A percentile compares a stretch with the other conserved stretches of the same genome.
Evolutionary conservation across 2,888 invertebrate species (phyloP).

Genomic region (Calliopum simillimum): DNA sequence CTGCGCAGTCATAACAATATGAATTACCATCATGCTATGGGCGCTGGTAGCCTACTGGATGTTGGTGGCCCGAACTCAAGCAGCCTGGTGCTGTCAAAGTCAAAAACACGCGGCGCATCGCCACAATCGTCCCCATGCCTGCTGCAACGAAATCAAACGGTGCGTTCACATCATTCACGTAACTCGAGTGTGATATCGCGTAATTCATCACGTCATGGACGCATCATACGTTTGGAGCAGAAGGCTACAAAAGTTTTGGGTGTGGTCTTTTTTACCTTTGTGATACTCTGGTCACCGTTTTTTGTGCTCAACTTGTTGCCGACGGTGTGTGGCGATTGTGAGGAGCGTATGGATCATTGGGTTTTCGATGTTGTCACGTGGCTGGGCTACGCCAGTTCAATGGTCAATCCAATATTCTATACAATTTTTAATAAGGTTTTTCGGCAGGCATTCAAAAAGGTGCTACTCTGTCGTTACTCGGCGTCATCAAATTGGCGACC

Average conservation of each 20-base stretch:
- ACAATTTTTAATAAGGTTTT: conserved; percentile 96
- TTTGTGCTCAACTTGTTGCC: conserved; percentile 90
- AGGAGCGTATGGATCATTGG: conserved; percentile 79
- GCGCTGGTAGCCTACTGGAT: conserved; percentile 24
- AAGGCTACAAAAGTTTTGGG: conserved; percentile 97
- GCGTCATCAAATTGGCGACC: conserved; percentile 72
- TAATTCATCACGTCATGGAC: conserved; percentile 84
- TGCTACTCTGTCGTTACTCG: conserved; percentile 81
- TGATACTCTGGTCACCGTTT: conserved; percentile 95
- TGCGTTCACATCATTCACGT: conserved; percentile 79
- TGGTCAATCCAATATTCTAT: conserved; percentile 96
- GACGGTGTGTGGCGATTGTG: conserved; percentile 85
- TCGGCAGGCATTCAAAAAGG: conserved; percentile 89
- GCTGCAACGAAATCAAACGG: conserved; percentile 70
- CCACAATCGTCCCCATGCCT: conserved; percentile 72
- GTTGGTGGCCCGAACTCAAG: conserved; percentile 7
- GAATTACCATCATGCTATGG: conserved; percentile 51
- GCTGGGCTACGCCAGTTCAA: conserved; percentile 94
- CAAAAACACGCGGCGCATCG: conserved; percentile 66
- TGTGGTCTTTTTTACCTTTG: conserved; percentile 94
- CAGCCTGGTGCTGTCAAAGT: background rate
- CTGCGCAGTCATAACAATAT: conserved; percentile 70
- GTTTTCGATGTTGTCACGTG: conserved; percentile 90
- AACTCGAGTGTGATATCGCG: conserved; percentile 85
- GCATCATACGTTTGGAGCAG: conserved; percentile 89